These are phyloP conservation scores for Pluvianellus socialis DNA, from an alignment of 2,113 vertebrate species.

Conservation along the genomic window DNA sequence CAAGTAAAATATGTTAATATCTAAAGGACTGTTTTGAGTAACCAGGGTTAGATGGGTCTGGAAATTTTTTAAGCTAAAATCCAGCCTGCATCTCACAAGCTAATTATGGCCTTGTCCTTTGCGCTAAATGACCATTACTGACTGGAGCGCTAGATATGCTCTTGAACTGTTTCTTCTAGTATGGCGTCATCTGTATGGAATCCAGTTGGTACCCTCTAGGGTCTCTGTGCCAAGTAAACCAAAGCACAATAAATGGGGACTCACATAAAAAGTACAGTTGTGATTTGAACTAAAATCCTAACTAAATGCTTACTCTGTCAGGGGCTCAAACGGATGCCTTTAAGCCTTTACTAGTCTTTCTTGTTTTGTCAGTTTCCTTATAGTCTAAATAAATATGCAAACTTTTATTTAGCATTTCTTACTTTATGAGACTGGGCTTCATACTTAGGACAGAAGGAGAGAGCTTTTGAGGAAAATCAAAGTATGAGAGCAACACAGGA, in stretches of 20 bases:
- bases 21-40: background rate
- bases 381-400: background rate
- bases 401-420: background rate
- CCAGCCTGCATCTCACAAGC: background rate
- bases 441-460: background rate
- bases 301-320: background rate
- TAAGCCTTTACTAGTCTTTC: background rate
- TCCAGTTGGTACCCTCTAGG: background rate
- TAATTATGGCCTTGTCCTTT: background rate
- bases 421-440: background rate
- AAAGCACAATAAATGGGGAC: background rate
- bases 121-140: background rate
- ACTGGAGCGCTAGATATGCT: background rate
- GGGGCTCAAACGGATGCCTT: background rate
- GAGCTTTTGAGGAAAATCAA: background rate
- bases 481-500: background rate
- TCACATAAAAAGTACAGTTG: background rate
- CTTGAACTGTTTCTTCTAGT: background rate
- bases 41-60: background rate
- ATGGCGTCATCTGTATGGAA: background rate
- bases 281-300: background rate
- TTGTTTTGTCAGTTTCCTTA: background rate
- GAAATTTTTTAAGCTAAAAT: background rate
- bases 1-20: background rate
- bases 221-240: background rate